Evolutionary conservation across 2,888 invertebrate genomes (phyloP), one percentile per base, ranked within the genome.

Genomic region (Sinohyriopsis cumingii): DNA sequence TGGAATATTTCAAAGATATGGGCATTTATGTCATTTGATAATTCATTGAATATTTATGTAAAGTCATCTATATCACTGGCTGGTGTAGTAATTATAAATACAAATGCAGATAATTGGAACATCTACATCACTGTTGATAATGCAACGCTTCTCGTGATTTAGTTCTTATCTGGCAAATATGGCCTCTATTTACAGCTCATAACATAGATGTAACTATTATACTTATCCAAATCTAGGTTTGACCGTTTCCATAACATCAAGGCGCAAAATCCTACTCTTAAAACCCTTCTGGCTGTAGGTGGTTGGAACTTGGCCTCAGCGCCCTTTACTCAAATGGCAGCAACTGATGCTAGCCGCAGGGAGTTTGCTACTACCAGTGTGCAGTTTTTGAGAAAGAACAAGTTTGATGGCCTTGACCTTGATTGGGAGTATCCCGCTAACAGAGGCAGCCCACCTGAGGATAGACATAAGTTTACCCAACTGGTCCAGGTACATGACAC

Each of bases 231-330:
- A 60, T 59, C 12, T 76, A 87, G 87, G 86, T 97, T 96, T 89
- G 95, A 95, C 83, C 94, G 95, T 85, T 93, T 95, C 20, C 93
- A 93, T 0, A 93, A 92, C 24, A 91, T 93, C 56, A 94, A 93
- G 81, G 89, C 92, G 55, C 93, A 94, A 82, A 83, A 89, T 63
- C 87, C 88, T 0, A 95, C 95, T 0, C 92, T 96, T 56, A 97
- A 96, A 86, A 94, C 95, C 0, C 92, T 95, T 5, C 91, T 98
- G 55, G 96, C 95, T 1, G 89, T 98, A 67, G 98, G 98, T 20
- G 98, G 98, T 0, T 98, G 97, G 97, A 96, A 96, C 0, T 96
- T 97, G 89, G 97, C 96, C 0, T 93, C 94, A 0, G 94, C 93
- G 55, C 93, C 85, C 5, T 88, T 88, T 71, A 83, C 85, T 3